A percentile compares a stretch with the other conserved stretches of the same genome.
Conservation (phyloP, 2,113 vertebrate genomes). For the Clarias macrocephalus region DNA sequence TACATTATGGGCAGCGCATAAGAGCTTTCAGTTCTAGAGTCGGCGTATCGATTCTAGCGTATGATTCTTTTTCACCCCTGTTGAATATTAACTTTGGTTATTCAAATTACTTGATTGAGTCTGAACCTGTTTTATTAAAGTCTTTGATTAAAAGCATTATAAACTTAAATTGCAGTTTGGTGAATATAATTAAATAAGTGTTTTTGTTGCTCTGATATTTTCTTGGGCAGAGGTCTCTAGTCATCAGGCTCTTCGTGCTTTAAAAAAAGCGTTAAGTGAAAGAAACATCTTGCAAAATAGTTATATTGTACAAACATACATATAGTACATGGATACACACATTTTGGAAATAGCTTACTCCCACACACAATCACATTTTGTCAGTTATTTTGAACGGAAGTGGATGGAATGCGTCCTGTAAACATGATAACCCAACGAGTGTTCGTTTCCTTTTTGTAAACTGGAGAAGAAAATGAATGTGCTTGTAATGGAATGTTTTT, state of each 20-base stretch:
- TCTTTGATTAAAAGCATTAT: neutral
- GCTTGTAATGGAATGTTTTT: constrained; percentile 12
- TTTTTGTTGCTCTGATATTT: neutral
- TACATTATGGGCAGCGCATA: neutral
- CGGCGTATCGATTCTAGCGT: neutral
- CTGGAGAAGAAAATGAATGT: constrained; percentile 18
- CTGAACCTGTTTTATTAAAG: neutral
- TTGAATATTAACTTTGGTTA: neutral
- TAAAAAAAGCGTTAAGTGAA: neutral
- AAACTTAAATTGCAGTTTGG: neutral
- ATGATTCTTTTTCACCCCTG: neutral
- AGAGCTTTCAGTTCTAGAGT: neutral
- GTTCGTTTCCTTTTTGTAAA: constrained; percentile 44
- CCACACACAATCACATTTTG: neutral
- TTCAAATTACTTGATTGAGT: neutral
- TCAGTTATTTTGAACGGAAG: constrained; percentile 26
- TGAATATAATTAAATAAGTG: neutral
- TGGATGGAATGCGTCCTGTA: constrained; percentile 38
- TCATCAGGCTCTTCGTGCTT: neutral
- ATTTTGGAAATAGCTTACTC: no score
- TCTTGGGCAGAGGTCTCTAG: neutral
- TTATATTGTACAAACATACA: no score
- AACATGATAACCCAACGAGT: constrained; percentile 27
- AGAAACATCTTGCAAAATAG: neutral
- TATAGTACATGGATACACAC: neutral